These are phyloP conservation scores for Daktulosphaira vitifoliae DNA, from an alignment of 1,140 invertebrate genomes.

Conservation along the genomic window DNA sequence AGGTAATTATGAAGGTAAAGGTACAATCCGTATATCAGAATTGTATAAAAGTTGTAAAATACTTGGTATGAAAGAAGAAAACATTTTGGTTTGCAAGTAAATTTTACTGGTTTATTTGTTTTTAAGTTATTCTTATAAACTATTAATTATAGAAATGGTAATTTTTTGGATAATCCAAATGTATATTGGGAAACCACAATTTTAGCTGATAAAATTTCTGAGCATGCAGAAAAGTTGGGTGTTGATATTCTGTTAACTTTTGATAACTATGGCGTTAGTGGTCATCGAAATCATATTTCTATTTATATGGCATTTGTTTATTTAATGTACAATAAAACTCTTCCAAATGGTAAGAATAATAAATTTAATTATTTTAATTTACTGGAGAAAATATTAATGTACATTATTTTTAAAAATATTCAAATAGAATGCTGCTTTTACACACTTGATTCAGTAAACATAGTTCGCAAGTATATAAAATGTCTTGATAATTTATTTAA, in stretches of 20 bases:
- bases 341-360: constrained; percentile 48
- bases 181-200: constrained; percentile 64
- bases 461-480: constrained; percentile 77
- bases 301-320: constrained; percentile 69
- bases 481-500: constrained; percentile 72
- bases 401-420: not conserved
- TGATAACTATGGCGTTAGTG: constrained; percentile 80
- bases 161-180: constrained; percentile 65
- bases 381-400: not conserved
- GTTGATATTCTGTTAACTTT: constrained; percentile 77
- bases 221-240: constrained; percentile 60
- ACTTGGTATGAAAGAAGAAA: constrained; percentile 65
- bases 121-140: not conserved
- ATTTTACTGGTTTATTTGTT: constrained; percentile 39
- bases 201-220: constrained; percentile 60
- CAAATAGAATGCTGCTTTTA: constrained; percentile 63
- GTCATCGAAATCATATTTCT: constrained; percentile 80
- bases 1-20: constrained; percentile 67
- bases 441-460: constrained; percentile 71
- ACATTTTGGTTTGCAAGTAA: constrained; percentile 54
- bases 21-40: constrained; percentile 60
- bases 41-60: constrained; percentile 64
- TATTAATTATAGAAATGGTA: constrained; percentile 48
- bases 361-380: too few species aligned
- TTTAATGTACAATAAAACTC: constrained; percentile 60